Conservation (phyloP, 2,113 vertebrate species). For the Chloropsis hardwickii region DNA sequence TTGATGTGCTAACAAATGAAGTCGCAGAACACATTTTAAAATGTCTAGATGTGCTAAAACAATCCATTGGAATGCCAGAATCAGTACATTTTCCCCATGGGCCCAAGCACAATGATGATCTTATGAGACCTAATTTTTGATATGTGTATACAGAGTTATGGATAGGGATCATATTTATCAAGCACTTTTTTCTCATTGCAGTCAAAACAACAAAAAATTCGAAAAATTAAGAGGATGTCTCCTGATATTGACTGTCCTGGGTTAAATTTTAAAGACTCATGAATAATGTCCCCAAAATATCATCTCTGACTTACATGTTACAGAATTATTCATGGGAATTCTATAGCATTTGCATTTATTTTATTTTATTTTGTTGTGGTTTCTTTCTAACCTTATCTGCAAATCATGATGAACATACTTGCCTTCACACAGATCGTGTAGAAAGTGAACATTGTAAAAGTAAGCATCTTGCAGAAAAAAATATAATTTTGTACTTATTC, state of each 20-base stretch:
- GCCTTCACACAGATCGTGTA: neutral
- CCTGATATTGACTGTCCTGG: neutral
- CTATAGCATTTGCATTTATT: neutral
- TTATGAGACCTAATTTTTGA: neutral
- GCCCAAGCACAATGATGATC: neutral
- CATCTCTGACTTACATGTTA: neutral
- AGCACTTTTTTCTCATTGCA: neutral
- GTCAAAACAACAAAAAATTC: neutral
- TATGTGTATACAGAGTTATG: neutral
- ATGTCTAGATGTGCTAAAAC: neutral
- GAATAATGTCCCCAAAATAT: neutral
- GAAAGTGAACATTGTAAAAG: neutral
- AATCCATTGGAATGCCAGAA: neutral
- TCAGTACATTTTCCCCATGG: neutral
- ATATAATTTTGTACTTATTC: neutral
- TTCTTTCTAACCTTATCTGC: neutral
- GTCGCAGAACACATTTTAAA: neutral
- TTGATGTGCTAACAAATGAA: neutral
- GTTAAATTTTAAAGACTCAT: neutral
- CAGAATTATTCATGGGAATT: neutral
- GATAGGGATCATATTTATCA: neutral
- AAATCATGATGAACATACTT: neutral
- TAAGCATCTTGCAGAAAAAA: neutral
- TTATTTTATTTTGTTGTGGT: neutral
- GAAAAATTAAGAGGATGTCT: neutral